These are phyloP conservation scores for Leptura quadrifasciata DNA, from an alignment of 2,888 invertebrate species.

Conservation along the genomic window DNA sequence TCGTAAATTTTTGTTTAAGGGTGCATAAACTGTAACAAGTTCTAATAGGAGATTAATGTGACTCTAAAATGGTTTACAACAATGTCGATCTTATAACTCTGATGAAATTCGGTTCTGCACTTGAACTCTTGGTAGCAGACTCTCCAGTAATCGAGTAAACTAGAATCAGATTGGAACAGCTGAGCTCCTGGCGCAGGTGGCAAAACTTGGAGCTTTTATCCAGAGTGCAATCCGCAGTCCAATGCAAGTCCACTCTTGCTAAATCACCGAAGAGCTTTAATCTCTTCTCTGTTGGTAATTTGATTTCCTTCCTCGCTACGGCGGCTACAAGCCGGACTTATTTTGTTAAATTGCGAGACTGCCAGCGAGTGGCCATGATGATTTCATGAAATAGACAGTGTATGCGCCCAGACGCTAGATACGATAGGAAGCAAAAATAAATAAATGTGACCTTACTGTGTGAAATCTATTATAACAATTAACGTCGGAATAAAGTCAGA, in stretches of 20 bases:
- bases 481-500: slow-evolving; percentile 66
- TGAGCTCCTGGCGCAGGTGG: slow-evolving; percentile 68
- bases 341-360: slow-evolving; percentile 21
- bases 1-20: background rate
- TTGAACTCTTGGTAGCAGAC: slow-evolving; percentile 46
- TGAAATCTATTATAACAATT: slow-evolving; percentile 67
- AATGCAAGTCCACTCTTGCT: slow-evolving; percentile 67
- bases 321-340: slow-evolving; percentile 17
- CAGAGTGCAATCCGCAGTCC: slow-evolving; percentile 66
- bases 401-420: slow-evolving; percentile 11
- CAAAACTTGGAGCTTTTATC: slow-evolving; percentile 67
- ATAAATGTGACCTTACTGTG: slow-evolving; percentile 65
- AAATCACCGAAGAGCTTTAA: slow-evolving; percentile 69
- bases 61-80: background rate
- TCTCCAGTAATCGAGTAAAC: slow-evolving; percentile 65
- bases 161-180: slow-evolving; percentile 68
- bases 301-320: slow-evolving; percentile 53
- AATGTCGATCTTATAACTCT: slow-evolving; percentile 5
- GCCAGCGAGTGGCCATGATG: slow-evolving; percentile 1
- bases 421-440: slow-evolving; percentile 51
- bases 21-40: background rate
- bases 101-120: slow-evolving; percentile 26
- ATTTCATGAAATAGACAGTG: background rate
- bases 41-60: background rate
- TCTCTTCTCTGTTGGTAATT: slow-evolving; percentile 65